Base-by-base conservation (phyloP, 2,888 invertebrate genomes). In the Neocrepidodera transversa region DNA sequence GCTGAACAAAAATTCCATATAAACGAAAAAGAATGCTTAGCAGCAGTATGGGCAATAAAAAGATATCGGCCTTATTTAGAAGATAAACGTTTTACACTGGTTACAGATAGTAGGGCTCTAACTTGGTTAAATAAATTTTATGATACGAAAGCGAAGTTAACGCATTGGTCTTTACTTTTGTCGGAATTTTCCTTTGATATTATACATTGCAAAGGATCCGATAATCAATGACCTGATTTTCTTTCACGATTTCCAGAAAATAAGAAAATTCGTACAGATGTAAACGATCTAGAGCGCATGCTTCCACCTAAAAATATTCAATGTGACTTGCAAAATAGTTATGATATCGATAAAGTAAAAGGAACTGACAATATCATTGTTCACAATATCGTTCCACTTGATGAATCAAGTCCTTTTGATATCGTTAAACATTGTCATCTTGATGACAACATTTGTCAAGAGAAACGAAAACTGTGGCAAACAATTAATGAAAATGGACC, bases 1-100 rank as follows among this genome's bases (percentile, higher is more conserved):
- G 13, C 57, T 0, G 64, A 70, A 28, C n/a, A 32, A 16, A 32
- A 40, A 0, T 71, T 68, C 43, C 71, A 72, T 49, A 52, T 60
- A 1, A 73, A 70, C 47, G 69, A 71, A 32, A 68, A 65, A 38
- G 70, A 73, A 49, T 67, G 65, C 18, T 45, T 68, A 1, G 67
- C 71, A 0, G 60, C 68, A 0, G 51, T 72, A 4, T 72, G 68
- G 70, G 70, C 66, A 2, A 43, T 66, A 5, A 64, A 66, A 16
- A 55, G 60, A 2, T 71, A 67, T 36, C 56, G 69, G 0, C 66
- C 63, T 0, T 68, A 65, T 30, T 53, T 71, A 8, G 68, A 69
- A 28, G 69, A 67, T 13, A 47, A 48, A 1, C 63, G n/a, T 1
- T 71, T 73, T 36, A 54, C 43, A 0, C 42, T 70, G 2, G 14